phyloP scores from a whole-genome alignment of 2,113 vertebrate genomes.

The Scalopus aquaticus region DNA sequence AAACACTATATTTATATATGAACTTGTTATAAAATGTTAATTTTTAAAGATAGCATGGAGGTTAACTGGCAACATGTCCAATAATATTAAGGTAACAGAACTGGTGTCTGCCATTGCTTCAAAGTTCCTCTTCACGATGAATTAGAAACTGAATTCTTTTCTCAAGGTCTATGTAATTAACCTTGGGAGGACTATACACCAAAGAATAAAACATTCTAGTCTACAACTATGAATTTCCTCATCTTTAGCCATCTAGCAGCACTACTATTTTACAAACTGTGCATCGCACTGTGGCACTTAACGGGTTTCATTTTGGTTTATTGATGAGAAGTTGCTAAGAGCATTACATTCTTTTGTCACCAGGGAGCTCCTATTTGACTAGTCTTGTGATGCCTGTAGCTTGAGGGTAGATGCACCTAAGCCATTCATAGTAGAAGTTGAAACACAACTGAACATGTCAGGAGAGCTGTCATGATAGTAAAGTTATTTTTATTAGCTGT shows the following conservation, averaged over 20 bases:
- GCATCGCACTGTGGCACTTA: not conserved
- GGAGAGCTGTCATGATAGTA: not conserved
- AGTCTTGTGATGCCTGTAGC: not conserved
- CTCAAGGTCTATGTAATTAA: not conserved
- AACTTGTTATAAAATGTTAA: not conserved
- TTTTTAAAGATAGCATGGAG: not conserved
- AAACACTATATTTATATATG: not conserved
- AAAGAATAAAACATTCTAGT: not conserved
- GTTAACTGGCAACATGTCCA: not conserved
- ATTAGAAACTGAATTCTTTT: constrained; percentile 5
- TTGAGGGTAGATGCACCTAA: not conserved
- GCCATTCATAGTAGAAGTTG: not conserved
- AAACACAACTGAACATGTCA: not conserved
- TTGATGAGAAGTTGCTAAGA: constrained; percentile 12
- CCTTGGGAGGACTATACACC: not conserved
- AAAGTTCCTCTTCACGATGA: not conserved
- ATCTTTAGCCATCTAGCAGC: not conserved
- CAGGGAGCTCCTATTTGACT: not conserved
- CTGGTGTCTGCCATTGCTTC: not conserved
- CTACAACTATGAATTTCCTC: not conserved
- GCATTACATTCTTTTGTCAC: not conserved
- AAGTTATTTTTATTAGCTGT: not conserved
- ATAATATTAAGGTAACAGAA: not conserved
- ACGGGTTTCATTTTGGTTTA: not conserved
- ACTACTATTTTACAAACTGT: not conserved